Evolutionary conservation across 2,797 vertebrate genomes (phyloP).

Genomic region (Sebastes cheni): DNA sequence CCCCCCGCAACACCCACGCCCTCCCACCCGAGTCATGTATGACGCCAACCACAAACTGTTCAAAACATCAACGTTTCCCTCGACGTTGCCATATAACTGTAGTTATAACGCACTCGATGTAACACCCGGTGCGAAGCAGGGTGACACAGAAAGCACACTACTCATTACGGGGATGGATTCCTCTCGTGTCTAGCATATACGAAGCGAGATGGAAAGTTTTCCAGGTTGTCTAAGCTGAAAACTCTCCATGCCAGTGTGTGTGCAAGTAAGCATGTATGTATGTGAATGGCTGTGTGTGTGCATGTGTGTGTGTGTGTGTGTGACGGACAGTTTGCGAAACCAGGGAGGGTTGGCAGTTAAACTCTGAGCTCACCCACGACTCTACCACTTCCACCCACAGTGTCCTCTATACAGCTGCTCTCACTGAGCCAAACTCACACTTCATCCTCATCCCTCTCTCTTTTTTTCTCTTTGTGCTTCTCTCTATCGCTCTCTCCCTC

Average conservation of each 20-base stretch:
- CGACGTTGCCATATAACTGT: neutral
- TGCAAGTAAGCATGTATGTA: slow-evolving; percentile 12
- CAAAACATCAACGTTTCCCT: slow-evolving; percentile 24
- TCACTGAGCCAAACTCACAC: slow-evolving; percentile 86
- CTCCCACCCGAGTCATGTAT: slow-evolving; percentile 25
- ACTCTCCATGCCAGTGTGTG: slow-evolving; percentile 32
- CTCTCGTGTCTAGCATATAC: slow-evolving; percentile 47
- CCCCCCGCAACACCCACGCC: slow-evolving; percentile 21
- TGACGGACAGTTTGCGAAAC: slow-evolving; percentile 81
- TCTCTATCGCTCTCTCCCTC: slow-evolving; percentile 39
- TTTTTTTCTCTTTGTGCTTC: slow-evolving; percentile 57
- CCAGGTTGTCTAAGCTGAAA: slow-evolving; percentile 52
- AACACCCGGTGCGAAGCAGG: slow-evolving; percentile 31
- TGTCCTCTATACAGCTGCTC: slow-evolving; percentile 88
- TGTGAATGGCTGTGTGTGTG: slow-evolving; percentile 13
- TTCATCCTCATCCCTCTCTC: slow-evolving; percentile 75
- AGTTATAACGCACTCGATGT: slow-evolving; percentile 23
- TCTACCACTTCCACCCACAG: slow-evolving; percentile 88
- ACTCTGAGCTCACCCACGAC: slow-evolving; percentile 85
- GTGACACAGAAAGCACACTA: slow-evolving; percentile 38
- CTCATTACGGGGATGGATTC: slow-evolving; percentile 52
- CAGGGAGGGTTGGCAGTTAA: slow-evolving; percentile 82
- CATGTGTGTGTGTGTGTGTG: slow-evolving; percentile 48
- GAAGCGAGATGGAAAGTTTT: slow-evolving; percentile 59
- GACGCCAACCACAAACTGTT: slow-evolving; percentile 3